Percentiles rank a stretch among this genome's conserved stretches.
phyloP scores from a whole-genome alignment of 1,140 invertebrate genomes.

The Brachionus asplanchnoidis region DNA sequence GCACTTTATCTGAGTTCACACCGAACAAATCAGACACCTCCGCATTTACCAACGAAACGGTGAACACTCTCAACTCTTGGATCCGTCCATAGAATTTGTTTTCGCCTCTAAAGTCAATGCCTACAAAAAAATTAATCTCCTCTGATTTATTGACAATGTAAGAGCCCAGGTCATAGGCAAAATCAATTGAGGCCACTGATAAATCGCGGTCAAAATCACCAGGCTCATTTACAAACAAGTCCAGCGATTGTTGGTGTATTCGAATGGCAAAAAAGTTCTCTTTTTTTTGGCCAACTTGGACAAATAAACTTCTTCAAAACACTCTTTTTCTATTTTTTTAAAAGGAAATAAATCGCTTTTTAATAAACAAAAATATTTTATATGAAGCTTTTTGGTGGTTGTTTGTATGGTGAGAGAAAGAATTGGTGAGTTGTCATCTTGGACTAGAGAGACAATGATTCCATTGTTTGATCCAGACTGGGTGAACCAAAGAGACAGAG shows the following conservation, averaged over 20 bases:
- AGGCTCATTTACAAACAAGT: slow-evolving; percentile 18
- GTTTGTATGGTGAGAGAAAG: background rate
- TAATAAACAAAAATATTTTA: background rate
- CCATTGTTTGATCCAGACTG: background rate
- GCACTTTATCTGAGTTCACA: background rate
- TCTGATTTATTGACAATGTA: slow-evolving; percentile 16
- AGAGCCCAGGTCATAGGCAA: background rate
- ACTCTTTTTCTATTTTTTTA: background rate
- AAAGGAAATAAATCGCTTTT: background rate
- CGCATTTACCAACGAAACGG: background rate
- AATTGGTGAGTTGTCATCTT: slow-evolving; percentile 15
- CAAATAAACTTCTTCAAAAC: background rate
- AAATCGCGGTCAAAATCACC: background rate
- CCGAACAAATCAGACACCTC: slow-evolving; percentile 11
- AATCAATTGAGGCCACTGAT: background rate
- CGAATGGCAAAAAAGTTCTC: background rate
- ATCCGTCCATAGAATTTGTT: slow-evolving; percentile 14
- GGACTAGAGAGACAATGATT: background rate
- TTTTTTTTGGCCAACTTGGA: background rate
- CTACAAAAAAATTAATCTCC: slow-evolving; percentile 27
- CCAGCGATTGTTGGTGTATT: background rate
- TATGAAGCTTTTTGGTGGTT: background rate
- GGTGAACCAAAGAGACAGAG: slow-evolving; percentile 21
- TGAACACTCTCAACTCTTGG: background rate
- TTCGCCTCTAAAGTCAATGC: background rate